Conservation (phyloP, 2,797 vertebrate species). For the Pseudochaenichthys georgianus region DNA sequence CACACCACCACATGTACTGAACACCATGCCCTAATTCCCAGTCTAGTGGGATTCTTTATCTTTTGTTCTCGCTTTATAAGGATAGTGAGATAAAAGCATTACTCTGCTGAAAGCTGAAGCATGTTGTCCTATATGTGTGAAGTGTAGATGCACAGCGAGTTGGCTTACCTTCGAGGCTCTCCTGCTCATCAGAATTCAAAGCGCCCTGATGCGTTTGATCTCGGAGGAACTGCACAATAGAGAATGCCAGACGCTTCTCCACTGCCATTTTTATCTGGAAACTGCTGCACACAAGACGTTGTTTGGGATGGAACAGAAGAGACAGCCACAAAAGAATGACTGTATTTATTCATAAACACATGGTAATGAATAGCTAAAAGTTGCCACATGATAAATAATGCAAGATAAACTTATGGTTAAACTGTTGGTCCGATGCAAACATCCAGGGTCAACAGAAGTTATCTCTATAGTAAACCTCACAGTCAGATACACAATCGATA, state of each 20-base stretch:
- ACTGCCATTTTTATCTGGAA: conserved; percentile 89
- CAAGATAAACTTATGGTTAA: neutral
- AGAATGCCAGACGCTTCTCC: conserved; percentile 94
- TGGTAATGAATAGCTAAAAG: neutral
- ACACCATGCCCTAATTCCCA: neutral
- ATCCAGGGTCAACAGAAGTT: neutral
- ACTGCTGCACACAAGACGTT: conserved; percentile 41
- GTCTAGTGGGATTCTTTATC: neutral
- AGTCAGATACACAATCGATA: neutral
- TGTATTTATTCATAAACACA: conserved; percentile 2
- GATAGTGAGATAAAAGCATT: neutral
- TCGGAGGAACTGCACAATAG: conserved; percentile 96
- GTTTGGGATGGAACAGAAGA: conserved; percentile 24
- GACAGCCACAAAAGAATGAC: conserved; percentile 9
- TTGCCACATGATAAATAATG: neutral
- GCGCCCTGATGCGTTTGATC: conserved; percentile 94
- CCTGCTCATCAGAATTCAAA: conserved; percentile 95
- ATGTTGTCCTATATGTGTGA: conserved; percentile 10
- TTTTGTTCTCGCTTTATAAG: neutral
- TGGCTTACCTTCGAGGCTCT: conserved; percentile 95
- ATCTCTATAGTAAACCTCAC: neutral
- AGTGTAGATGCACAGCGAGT: neutral
- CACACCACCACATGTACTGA: neutral
- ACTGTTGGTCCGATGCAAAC: neutral
- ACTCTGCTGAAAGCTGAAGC: neutral